Evolutionary conservation across 1,140 invertebrate genomes (phyloP).

Genomic region (Cotesia vestalis): DNA sequence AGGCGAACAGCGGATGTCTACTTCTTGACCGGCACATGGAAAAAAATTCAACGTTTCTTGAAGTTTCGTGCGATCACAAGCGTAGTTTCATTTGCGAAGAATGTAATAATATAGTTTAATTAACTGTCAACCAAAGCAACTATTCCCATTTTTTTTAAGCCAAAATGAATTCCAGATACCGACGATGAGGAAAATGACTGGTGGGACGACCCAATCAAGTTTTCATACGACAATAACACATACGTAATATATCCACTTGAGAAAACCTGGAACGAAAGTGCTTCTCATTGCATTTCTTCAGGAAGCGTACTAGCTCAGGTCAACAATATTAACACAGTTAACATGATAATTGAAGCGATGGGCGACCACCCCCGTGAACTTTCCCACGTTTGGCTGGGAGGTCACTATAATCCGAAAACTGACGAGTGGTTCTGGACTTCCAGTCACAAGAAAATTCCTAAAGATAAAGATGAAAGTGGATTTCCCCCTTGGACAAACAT

Average conservation of each 20-base stretch:
- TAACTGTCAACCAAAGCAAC: constrained; percentile 13
- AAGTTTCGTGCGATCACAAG: constrained; percentile 44
- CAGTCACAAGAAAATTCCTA: constrained; percentile 40
- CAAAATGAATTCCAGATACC: constrained; percentile 40
- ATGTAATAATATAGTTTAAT: constrained; percentile 31
- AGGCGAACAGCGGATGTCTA: constrained; percentile 46
- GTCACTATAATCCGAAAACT: constrained; percentile 33
- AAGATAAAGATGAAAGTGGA: constrained; percentile 32
- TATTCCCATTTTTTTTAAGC: not conserved
- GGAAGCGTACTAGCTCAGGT: constrained; percentile 46
- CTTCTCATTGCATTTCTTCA: constrained; percentile 41
- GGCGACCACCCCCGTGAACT: constrained; percentile 51
- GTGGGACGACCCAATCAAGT: constrained; percentile 47
- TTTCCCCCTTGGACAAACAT: constrained; percentile 46
- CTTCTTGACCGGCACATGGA: constrained; percentile 47
- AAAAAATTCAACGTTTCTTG: constrained; percentile 43
- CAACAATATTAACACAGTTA: constrained; percentile 39
- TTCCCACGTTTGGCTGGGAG: constrained; percentile 47
- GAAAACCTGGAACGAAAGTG: constrained; percentile 47
- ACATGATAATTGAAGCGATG: constrained; percentile 48
- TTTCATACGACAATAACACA: constrained; percentile 42
- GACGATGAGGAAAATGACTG: constrained; percentile 46
- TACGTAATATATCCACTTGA: constrained; percentile 47
- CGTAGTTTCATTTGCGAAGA: constrained; percentile 50
- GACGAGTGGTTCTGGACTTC: constrained; percentile 46